Percentiles rank a stretch among this genome's conserved stretches.
Conservation (phyloP, 1,140 invertebrate genomes). For the Muscidifurax raptorellus region DNA sequence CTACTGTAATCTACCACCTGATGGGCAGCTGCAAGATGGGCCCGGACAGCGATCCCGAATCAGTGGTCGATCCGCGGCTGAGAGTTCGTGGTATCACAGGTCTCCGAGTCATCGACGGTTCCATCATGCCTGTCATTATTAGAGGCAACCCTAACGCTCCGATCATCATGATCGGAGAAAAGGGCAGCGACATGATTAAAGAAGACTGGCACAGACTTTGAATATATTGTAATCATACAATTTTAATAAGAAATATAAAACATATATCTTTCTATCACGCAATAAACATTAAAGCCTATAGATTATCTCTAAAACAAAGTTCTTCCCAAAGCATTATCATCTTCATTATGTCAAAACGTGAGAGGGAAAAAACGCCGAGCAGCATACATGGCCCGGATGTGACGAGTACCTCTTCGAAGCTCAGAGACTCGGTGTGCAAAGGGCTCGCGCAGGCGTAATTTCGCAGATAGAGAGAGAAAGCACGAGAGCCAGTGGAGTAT, state of each 20-base stretch:
- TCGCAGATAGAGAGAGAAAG: constrained; percentile 41
- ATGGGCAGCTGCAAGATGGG: constrained; percentile 81
- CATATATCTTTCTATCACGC: not conserved
- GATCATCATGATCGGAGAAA: constrained; percentile 79
- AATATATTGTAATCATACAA: not conserved
- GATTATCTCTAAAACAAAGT: not conserved
- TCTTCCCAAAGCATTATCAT: not conserved
- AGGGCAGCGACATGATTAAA: constrained; percentile 60
- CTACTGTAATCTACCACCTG: constrained; percentile 68
- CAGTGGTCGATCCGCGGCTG: constrained; percentile 69
- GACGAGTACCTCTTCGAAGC: not conserved
- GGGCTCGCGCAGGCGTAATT: constrained; percentile 57
- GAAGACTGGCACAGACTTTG: not conserved
- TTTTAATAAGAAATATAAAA: not conserved
- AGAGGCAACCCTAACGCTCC: constrained; percentile 76
- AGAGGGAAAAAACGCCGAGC: not conserved
- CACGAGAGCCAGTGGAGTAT: constrained; percentile 51
- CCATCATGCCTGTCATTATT: constrained; percentile 69
- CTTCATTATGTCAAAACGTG: not conserved
- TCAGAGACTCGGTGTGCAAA: constrained; percentile 23
- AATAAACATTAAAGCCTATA: not conserved
- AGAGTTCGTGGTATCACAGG: constrained; percentile 68
- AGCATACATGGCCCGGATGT: not conserved
- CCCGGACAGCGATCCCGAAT: constrained; percentile 62
- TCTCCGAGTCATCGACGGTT: constrained; percentile 71